A percentile compares a stretch with the other conserved stretches of the same genome.
phyloP scores from a whole-genome alignment of 2,888 invertebrate genomes.

The Campopleginae sp. region DNA sequence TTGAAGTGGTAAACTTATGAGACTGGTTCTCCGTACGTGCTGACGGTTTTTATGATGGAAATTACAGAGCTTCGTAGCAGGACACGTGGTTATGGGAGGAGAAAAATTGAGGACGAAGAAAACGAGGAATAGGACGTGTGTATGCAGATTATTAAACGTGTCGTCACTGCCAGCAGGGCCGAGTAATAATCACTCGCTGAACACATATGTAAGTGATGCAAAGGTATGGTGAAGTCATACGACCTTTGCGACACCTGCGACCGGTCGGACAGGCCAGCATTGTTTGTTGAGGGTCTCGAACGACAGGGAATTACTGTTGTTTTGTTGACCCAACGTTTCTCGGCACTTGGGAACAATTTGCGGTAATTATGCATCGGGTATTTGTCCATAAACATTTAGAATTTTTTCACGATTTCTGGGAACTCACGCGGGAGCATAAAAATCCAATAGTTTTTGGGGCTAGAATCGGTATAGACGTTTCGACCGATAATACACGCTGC shows the following conservation, averaged over 20 bases:
- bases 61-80: constrained; percentile 47
- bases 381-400: not conserved
- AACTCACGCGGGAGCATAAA: constrained; percentile 22
- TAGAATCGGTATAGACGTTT: constrained; percentile 5
- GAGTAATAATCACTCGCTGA: constrained; percentile 72
- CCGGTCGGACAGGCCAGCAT: constrained; percentile 73
- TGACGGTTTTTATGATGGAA: constrained; percentile 38
- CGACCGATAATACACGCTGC: not conserved
- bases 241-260: constrained; percentile 49
- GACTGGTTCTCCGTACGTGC: constrained; percentile 28
- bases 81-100: constrained; percentile 36
- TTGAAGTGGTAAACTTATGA: constrained; percentile 1
- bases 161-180: constrained; percentile 5
- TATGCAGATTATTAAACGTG: constrained; percentile 31
- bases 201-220: constrained; percentile 62
- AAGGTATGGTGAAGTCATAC: constrained; percentile 24
- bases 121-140: constrained; percentile 25
- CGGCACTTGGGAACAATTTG: constrained; percentile 74
- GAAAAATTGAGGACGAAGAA: constrained; percentile 34
- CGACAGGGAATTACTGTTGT: constrained; percentile 51
- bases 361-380: constrained; percentile 73
- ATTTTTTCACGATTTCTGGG: constrained; percentile 36
- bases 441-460: constrained; percentile 13
- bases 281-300: constrained; percentile 76
- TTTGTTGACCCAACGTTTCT: constrained; percentile 71